Conservation (phyloP, 2,113 vertebrate species). For the Cottus gobio region DNA sequence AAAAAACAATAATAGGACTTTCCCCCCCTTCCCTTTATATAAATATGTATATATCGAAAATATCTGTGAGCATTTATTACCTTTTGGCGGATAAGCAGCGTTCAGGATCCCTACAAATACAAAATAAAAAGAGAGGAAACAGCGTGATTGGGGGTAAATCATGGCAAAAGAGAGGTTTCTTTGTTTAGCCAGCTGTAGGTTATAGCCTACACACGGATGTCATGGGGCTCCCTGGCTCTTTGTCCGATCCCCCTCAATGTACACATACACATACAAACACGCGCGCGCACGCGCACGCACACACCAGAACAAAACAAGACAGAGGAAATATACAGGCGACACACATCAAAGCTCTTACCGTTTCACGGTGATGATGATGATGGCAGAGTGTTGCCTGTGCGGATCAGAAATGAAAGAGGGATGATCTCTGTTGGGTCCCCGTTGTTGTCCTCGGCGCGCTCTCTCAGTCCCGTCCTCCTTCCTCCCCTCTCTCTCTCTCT, state of each 20-base stretch:
- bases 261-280: slow-evolving; percentile 59
- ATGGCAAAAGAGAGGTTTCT: slow-evolving; percentile 76
- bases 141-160: slow-evolving; percentile 53
- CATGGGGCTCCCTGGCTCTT: slow-evolving; percentile 81
- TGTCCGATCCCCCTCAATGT: slow-evolving; percentile 78
- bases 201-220: slow-evolving; percentile 80
- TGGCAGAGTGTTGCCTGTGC: slow-evolving; percentile 6
- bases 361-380: slow-evolving; percentile 10
- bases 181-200: slow-evolving; percentile 85
- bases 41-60: slow-evolving; percentile 36
- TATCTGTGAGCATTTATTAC: slow-evolving; percentile 45
- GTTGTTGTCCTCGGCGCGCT: slow-evolving; percentile 65
- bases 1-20: slow-evolving; percentile 70
- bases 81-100: slow-evolving; percentile 43
- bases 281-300: neutral
- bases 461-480: slow-evolving; percentile 64
- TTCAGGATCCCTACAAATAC: slow-evolving; percentile 47
- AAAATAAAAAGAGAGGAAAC: slow-evolving; percentile 41
- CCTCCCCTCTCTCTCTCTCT: slow-evolving; percentile 28
- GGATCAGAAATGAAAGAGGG: slow-evolving; percentile 29
- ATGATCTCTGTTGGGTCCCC: slow-evolving; percentile 54
- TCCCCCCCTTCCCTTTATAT: slow-evolving; percentile 25
- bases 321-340: neutral
- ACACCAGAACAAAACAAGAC: slow-evolving; percentile 50
- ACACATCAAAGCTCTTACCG: slow-evolving; percentile 50